A percentile compares a stretch with the other conserved stretches of the same genome.
Conservation (phyloP, 2,888 invertebrate species). For the Coenonympha glycerion region DNA sequence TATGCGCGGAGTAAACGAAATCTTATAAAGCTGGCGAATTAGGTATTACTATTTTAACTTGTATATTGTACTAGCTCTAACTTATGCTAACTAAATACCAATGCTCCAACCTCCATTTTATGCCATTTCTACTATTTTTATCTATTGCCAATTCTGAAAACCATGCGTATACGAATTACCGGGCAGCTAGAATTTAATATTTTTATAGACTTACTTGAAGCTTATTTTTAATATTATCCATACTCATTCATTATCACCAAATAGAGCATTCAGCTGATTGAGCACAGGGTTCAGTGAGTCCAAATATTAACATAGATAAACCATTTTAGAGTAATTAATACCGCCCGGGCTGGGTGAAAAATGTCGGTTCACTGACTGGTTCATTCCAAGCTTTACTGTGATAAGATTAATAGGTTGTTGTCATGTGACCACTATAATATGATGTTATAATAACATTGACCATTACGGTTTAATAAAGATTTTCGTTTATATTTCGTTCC, state of each 20-base stretch:
- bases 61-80: too few species aligned
- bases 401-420: conserved; percentile 54
- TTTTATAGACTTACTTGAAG: too few species aligned
- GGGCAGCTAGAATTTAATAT: too few species aligned
- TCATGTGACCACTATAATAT: conserved; percentile 50
- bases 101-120: too few species aligned
- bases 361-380: conserved; percentile 64
- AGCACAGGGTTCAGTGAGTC: conserved; percentile 25
- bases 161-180: too few species aligned
- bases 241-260: neutral
- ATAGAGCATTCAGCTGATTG: neutral
- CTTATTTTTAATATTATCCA: neutral
- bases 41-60: too few species aligned
- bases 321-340: conserved; percentile 55
- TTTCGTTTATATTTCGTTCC: neutral
- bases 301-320: conserved; percentile 7
- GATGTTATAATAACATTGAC: neutral
- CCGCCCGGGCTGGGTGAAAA: conserved; percentile 54
- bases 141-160: too few species aligned
- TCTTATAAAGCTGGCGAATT: too few species aligned
- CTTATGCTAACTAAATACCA: too few species aligned
- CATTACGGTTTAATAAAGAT: neutral
- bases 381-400: conserved; percentile 59
- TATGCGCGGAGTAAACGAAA: too few species aligned
- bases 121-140: too few species aligned